These are phyloP conservation scores for Netelia virgata DNA, from an alignment of 2,888 invertebrate species.

Conservation along the genomic window DNA sequence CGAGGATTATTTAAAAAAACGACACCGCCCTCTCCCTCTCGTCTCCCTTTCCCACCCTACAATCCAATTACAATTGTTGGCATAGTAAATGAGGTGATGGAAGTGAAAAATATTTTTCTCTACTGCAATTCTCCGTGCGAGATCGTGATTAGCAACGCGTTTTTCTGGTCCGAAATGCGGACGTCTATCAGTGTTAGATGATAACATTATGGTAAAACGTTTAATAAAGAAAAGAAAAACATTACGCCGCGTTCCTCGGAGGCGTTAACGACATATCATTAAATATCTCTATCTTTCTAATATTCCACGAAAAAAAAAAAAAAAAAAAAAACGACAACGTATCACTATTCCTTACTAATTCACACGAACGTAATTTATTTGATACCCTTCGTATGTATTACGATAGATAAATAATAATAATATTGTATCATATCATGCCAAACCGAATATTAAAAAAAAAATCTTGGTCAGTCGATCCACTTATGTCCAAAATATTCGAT, in stretches of 20 bases:
- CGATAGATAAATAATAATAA: slow-evolving; percentile 66
- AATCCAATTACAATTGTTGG: slow-evolving; percentile 39
- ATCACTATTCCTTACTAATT: slow-evolving; percentile 69
- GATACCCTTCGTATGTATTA: slow-evolving; percentile 69
- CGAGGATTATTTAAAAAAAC: slow-evolving; percentile 29
- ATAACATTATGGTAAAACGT: slow-evolving; percentile 52
- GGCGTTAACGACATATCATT: slow-evolving; percentile 70
- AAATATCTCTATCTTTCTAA: slow-evolving; percentile 67
- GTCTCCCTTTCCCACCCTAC: slow-evolving; percentile 2
- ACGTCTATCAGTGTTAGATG: slow-evolving; percentile 45
- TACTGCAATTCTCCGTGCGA: slow-evolving; percentile 53
- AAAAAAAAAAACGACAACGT: slow-evolving; percentile 33
- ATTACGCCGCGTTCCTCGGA: slow-evolving; percentile 24
- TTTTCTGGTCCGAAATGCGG: slow-evolving; percentile 50
- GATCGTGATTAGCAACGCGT: slow-evolving; percentile 49
- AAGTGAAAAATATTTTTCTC: slow-evolving; percentile 65
- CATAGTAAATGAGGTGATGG: slow-evolving; percentile 41
- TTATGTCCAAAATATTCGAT: slow-evolving; percentile 79
- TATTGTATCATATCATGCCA: slow-evolving; percentile 80
- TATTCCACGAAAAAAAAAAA: slow-evolving; percentile 54
- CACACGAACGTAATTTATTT: slow-evolving; percentile 71
- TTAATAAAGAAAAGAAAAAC: slow-evolving; percentile 36
- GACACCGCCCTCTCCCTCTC: slow-evolving; percentile 10
- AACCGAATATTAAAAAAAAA: slow-evolving; percentile 75
- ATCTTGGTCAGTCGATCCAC: slow-evolving; percentile 78